Base-by-base conservation (phyloP, 2,797 vertebrate species). In the Neosilurus hyrtlii region DNA sequence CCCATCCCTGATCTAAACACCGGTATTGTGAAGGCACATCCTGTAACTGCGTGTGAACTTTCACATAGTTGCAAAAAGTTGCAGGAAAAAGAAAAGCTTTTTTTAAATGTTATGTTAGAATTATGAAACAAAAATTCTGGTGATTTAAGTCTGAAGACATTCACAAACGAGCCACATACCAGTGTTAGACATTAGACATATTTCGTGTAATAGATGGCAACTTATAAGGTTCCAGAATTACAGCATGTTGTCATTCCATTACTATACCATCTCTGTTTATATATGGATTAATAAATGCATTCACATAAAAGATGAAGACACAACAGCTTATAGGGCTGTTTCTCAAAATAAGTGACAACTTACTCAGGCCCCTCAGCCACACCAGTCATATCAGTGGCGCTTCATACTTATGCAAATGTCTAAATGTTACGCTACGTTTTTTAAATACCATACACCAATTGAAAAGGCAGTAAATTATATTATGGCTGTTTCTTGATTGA, bases 1-100 rank as follows among this genome's bases (percentile, higher is more conserved):
- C 61, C 81, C 62, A 75, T 75, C 61, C 71, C 51, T 75, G 81
- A 75, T 75, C 51, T 43, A 75, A 11, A 67, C 37, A 59, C 30
- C 68, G 73, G 77, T 82, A 81, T 65, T 51, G 37, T 20, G 37
- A 71, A 61, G 54, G 35, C 67, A 71, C 15, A 70, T 71, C 49
- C 51, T 22, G 26, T n/a, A 80, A 57, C 26, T 11, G 9, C 11
- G 75, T 52, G 6, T 37, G 65, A 57, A 56, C 62, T 20, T 37
- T n/a, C 6, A 63, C 37, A 26, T 11, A 26, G 4, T 59, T 0
- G 1, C 20, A 63, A 63, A 26, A 63, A 12, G 20, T 35, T 12
- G 2, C 0, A 51, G 68, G 18, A 51, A 71, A 57, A 57, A 74
- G 4, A 1, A 57, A 30, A 51, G 43, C 2, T 1, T 3, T 56